Percentiles rank a stretch among this genome's conserved stretches.
phyloP scores from a whole-genome alignment of 2,888 invertebrate genomes.

The Rhyacophila evoluta region DNA sequence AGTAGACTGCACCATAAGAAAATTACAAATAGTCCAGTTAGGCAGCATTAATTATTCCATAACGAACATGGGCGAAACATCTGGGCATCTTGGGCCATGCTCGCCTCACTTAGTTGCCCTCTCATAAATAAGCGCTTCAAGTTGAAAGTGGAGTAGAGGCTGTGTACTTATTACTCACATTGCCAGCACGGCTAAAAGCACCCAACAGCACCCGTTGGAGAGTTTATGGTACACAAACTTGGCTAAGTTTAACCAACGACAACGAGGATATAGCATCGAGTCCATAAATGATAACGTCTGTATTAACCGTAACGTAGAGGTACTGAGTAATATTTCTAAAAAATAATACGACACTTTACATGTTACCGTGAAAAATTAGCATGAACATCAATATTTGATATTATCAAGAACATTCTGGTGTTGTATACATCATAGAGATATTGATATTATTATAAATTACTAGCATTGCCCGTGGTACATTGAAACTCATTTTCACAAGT shows the following conservation, averaged over 20 bases:
- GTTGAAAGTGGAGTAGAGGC: not conserved
- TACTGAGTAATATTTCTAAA: too few species aligned
- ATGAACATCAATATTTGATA: too few species aligned
- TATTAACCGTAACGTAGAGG: too few species aligned
- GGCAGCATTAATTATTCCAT: conserved; percentile 4
- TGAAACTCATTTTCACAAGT: too few species aligned
- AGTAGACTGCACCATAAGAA: not conserved
- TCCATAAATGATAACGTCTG: not conserved
- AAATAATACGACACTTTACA: too few species aligned
- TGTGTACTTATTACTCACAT: not conserved
- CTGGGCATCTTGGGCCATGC: not conserved
- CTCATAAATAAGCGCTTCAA: conserved; percentile 10
- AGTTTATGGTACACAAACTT: conserved; percentile 3
- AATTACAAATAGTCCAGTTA: not conserved
- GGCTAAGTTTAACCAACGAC: conserved; percentile 14
- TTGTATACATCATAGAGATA: too few species aligned
- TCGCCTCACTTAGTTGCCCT: conserved; percentile 5
- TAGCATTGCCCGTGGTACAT: too few species aligned
- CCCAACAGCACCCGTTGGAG: not conserved
- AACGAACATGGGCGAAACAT: not conserved
- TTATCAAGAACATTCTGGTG: too few species aligned
- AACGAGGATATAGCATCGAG: not conserved
- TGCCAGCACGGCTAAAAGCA: not conserved
- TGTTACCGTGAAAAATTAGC: too few species aligned
- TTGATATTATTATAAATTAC: too few species aligned